These are phyloP conservation scores for Cervus canadensis DNA, from an alignment of 2,113 vertebrate species.

Conservation along the genomic window DNA sequence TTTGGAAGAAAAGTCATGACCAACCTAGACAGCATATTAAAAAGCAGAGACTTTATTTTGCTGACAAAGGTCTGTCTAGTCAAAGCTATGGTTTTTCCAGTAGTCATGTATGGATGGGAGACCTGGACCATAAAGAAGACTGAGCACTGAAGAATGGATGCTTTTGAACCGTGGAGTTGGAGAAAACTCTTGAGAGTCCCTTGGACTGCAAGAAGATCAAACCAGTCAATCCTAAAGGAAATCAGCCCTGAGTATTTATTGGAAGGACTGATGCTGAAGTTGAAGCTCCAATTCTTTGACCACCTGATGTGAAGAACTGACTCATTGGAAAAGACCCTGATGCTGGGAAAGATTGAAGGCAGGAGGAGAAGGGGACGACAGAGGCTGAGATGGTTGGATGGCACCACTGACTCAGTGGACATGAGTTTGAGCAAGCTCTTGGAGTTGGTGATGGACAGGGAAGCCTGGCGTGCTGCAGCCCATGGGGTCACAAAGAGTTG, in stretches of 20 bases:
- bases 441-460: neutral
- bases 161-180: neutral
- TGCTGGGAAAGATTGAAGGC: neutral
- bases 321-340: neutral
- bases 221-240: neutral
- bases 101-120: neutral
- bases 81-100: neutral
- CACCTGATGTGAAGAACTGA: neutral
- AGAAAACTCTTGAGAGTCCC: neutral
- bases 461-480: neutral
- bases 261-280: neutral
- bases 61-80: neutral
- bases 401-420: neutral
- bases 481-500: neutral
- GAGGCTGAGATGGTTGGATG: neutral
- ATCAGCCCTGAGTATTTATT: neutral
- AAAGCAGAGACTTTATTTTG: neutral
- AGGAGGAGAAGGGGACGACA: neutral
- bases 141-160: neutral
- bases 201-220: neutral
- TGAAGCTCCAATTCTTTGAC: neutral
- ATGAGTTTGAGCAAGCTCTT: neutral
- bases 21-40: neutral
- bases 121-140: neutral
- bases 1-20: neutral